Percentiles rank a stretch among this genome's conserved stretches.
Evolutionary conservation across 2,888 invertebrate species (phyloP).

Genomic region (Balanococcus diminutus): DNA sequence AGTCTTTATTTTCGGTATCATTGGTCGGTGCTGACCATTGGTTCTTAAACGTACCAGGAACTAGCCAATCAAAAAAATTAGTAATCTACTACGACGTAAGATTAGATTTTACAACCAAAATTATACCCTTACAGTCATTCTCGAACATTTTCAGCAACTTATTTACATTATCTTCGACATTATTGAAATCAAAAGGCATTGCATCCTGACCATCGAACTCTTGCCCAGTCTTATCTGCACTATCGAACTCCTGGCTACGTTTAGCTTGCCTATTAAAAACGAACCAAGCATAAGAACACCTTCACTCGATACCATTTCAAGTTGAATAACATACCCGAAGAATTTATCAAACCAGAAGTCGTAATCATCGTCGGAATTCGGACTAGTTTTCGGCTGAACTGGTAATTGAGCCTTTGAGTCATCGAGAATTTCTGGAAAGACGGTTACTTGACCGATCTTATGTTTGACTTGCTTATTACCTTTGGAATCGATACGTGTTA

Average conservation of each 20-base stretch:
- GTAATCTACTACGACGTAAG: neutral
- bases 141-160: constrained; percentile 20
- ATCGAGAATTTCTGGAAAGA: neutral
- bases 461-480: constrained; percentile 2
- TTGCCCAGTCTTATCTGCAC: neutral
- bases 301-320: neutral
- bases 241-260: neutral
- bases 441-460: neutral
- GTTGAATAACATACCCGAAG: constrained; percentile 4
- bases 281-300: too few species aligned
- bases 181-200: neutral
- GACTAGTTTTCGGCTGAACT: neutral
- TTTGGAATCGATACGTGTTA: constrained; percentile 5
- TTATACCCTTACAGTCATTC: neutral
- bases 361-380: constrained; percentile 10
- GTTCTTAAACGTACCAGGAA: neutral
- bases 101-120: too few species aligned
- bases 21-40: neutral
- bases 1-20: neutral
- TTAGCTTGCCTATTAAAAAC: neutral
- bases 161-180: neutral
- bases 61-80: neutral
- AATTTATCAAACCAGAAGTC: constrained; percentile 48
- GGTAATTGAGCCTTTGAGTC: neutral
- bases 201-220: neutral